phyloP scores from a whole-genome alignment of 2,113 vertebrate species.

The Oncorhynchus clarkii region DNA sequence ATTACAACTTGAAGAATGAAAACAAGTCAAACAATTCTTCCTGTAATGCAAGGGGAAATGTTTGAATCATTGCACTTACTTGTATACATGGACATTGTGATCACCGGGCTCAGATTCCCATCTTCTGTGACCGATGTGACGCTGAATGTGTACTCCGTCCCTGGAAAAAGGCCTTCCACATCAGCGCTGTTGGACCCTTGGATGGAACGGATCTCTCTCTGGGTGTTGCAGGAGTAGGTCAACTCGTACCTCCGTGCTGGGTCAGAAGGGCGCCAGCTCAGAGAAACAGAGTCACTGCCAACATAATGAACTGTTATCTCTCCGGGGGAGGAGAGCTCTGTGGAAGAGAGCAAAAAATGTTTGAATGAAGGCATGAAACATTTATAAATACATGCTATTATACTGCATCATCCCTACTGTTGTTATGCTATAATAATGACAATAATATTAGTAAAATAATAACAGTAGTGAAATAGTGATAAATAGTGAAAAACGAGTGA shows the following conservation, averaged over 20 bases:
- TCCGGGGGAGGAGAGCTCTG: conserved; percentile 35
- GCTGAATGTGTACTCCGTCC: conserved; percentile 43
- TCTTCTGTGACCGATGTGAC: conserved; percentile 25
- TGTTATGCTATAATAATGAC: too few species aligned
- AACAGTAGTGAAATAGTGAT: not conserved
- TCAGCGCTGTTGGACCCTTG: conserved; percentile 9
- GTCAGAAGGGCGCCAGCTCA: conserved; percentile 15
- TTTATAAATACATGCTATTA: too few species aligned
- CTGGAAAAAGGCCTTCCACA: conserved; percentile 35
- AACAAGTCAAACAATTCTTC: not conserved
- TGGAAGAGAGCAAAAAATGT: not conserved
- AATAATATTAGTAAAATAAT: too few species aligned
- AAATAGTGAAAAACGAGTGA: not conserved
- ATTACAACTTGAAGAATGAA: not conserved
- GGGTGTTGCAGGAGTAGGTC: conserved; percentile 5
- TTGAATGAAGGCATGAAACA: not conserved
- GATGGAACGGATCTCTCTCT: not conserved
- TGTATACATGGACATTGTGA: conserved; percentile 28
- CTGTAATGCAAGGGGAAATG: not conserved
- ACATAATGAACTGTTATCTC: conserved; percentile 20
- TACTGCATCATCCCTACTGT: too few species aligned
- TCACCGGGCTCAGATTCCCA: conserved; percentile 17
- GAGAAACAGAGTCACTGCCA: conserved; percentile 25
- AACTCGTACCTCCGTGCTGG: conserved; percentile 20
- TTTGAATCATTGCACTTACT: conserved; percentile 33